These are phyloP conservation scores for Coranthus polyacanthus DNA, from an alignment of 2,797 vertebrate species.

Conservation along the genomic window DNA sequence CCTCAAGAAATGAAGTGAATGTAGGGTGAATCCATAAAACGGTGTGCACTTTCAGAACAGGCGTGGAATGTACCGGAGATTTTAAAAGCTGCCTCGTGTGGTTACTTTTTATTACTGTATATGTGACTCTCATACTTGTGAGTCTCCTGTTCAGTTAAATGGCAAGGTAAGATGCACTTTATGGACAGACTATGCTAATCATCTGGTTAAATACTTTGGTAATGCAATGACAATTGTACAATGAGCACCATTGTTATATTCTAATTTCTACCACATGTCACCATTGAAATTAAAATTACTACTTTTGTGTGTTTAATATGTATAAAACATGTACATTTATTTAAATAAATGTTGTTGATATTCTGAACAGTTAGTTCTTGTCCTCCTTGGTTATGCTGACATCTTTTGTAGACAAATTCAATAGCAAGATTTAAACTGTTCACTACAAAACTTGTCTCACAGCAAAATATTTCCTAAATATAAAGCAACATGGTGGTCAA, in stretches of 20 bases:
- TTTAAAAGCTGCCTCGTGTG: slow-evolving; percentile 20
- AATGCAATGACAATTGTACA: slow-evolving; percentile 54
- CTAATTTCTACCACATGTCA: slow-evolving; percentile 65
- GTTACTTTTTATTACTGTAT: slow-evolving; percentile 12
- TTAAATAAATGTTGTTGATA: slow-evolving; percentile 79
- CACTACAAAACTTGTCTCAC: slow-evolving; percentile 22
- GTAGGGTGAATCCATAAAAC: slow-evolving; percentile 16
- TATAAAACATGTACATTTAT: slow-evolving; percentile 68
- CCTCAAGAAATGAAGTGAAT: slow-evolving; percentile 36
- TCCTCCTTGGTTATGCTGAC: too few relatives aligned
- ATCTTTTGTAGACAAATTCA: too few relatives aligned
- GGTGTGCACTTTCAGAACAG: slow-evolving; percentile 44
- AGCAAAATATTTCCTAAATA: slow-evolving; percentile 34
- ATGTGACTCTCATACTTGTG: slow-evolving; percentile 45
- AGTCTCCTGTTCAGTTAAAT: slow-evolving; percentile 60
- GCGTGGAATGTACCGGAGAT: slow-evolving; percentile 19
- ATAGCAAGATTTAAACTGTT: background rate
- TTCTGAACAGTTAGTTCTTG: slow-evolving; percentile 48
- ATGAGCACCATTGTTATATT: slow-evolving; percentile 59
- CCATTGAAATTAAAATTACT: slow-evolving; percentile 56
- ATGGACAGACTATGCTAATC: slow-evolving; percentile 67
- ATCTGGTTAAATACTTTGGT: slow-evolving; percentile 71
- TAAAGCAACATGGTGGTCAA: slow-evolving; percentile 42
- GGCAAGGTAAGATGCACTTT: slow-evolving; percentile 76
- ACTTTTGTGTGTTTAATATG: slow-evolving; percentile 75